Base-by-base conservation (phyloP, 2,888 invertebrate genomes). In the Fabriciana adippe region DNA sequence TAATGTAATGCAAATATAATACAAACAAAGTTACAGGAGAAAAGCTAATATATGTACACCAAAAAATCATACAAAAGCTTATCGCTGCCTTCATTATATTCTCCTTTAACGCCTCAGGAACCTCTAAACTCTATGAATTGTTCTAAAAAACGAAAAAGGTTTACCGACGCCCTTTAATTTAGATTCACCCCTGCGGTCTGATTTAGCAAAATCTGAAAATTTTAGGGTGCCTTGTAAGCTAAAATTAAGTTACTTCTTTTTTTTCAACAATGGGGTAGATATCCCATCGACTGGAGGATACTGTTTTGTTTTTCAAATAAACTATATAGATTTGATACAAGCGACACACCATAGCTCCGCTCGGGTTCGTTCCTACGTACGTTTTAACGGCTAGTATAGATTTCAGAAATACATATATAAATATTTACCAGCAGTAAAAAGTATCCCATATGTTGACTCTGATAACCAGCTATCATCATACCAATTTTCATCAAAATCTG, bases 181-280 rank as follows among this genome's bases (percentile, higher is more conserved):
- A 56, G 62, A 64, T 60, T 70, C 70, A 71, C 71, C 71, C 71
- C 69, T 69, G 55, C 54, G 69, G 57, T 67, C 64, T 61, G 66
- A 69, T 64, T 65, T 69, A 51, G 69, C 67, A 60, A 56, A 69
- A 64, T 64, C 67, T 67, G 47, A 53, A 60, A 53, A 67, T 55
- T 69, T 69, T 56, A 51, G 64, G 69, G 55, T 64, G 64, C 59
- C 51, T 60, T 50, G 64, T 67, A 60, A 67, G 69, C 69, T 55
- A 47, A 69, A 69, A 69, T 69, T 67, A 61, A 69, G 60, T 51
- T 51, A 64, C 67, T 64, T 41, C 55, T 54, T 56, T 51, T n/a
- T 26, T 57, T 66, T 66, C 53, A 59, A 41, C 35, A 41, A 41
- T 41, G 60, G 60, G 35, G n/a, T 50, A 48, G 48, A 48, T 61